A percentile compares a stretch with the other conserved stretches of the same genome.
Evolutionary conservation across 2,888 invertebrate species (phyloP).

Genomic region (Patella pellucida): DNA sequence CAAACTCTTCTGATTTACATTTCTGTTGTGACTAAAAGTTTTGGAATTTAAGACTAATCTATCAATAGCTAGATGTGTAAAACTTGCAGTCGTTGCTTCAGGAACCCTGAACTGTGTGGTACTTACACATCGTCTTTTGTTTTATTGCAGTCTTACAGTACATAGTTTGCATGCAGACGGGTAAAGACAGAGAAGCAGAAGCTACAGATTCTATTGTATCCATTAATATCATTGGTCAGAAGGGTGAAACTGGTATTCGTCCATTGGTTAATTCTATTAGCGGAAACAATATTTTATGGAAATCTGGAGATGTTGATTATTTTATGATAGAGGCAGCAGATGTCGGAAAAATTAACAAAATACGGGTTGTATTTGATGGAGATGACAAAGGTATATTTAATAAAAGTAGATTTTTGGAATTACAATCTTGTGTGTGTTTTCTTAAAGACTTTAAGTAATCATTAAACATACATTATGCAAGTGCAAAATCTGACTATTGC

Average conservation of each 20-base stretch:
- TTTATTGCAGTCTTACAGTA: constrained; percentile 57
- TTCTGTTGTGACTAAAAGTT: too few species aligned
- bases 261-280: constrained; percentile 29
- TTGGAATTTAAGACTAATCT: too few species aligned
- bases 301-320: constrained; percentile 58
- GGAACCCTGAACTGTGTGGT: too few species aligned
- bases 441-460: too few species aligned
- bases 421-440: too few species aligned
- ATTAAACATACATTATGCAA: too few species aligned
- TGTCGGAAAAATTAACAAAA: constrained; percentile 58
- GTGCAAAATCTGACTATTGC: too few species aligned
- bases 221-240: constrained; percentile 59
- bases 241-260: constrained; percentile 63
- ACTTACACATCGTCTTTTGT: too few species aligned
- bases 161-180: constrained; percentile 63
- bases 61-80: too few species aligned
- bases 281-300: constrained; percentile 39
- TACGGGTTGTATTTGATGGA: constrained; percentile 62
- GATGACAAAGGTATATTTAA: constrained; percentile 39
- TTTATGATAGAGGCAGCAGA: constrained; percentile 66
- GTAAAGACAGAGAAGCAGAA: constrained; percentile 54
- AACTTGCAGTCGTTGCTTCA: too few species aligned
- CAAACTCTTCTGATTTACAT: too few species aligned
- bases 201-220: constrained; percentile 56
- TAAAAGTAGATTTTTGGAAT: not conserved